Base-by-base conservation (phyloP, 2,797 vertebrate species). In the Acipenser oxyrinchus region DNA sequence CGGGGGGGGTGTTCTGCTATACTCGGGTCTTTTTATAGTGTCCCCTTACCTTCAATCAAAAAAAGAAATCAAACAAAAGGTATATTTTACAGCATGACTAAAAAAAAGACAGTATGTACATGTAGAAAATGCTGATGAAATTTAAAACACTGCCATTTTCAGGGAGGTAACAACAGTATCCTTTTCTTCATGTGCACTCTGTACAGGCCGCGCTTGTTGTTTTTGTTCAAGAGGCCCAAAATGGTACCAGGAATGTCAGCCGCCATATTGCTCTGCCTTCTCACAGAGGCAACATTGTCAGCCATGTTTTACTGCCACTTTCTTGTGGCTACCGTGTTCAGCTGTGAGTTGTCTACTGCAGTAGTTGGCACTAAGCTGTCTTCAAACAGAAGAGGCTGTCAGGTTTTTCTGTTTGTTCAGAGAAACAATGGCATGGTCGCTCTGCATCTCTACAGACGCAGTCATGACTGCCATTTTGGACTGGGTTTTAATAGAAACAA, bases 231-330 rank as follows among this genome's bases (percentile, higher is more conserved):
- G 23, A 84, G 84, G 76, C 78, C 83, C 82, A 74, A 83, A 76
- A 63, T 66, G 79, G 84, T 85, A 82, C 83, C 81, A 82, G 80
- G 68, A 83, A 76, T 79, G 76, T 79, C 85, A 80, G 82, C 81
- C 84, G 82, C 85, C 82, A 79, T 85, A 87, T 90, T 89, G 71
- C 67, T 82, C 89, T 90, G 88, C 89, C 87, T 89, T 88, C 78
- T 85, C 79, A 86, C 84, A 88, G 88, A 87, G 85, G 86, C 85
- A 82, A 84, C 81, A 87, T 84, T 83, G 85, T 79, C 83, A 89
- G 89, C 88, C 90, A 84, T 86, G 84, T 87, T 88, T 86, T 81
- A 90, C 90, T 91, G 89, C 89, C 90, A 89, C 71, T 84, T 81
- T 85, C 78, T 78, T 71, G 82, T 83, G 88, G 87, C 88, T 88